Evolutionary conservation across 2,888 invertebrate genomes (phyloP).

Genomic region (Acanthococcus lagerstroemiae): DNA sequence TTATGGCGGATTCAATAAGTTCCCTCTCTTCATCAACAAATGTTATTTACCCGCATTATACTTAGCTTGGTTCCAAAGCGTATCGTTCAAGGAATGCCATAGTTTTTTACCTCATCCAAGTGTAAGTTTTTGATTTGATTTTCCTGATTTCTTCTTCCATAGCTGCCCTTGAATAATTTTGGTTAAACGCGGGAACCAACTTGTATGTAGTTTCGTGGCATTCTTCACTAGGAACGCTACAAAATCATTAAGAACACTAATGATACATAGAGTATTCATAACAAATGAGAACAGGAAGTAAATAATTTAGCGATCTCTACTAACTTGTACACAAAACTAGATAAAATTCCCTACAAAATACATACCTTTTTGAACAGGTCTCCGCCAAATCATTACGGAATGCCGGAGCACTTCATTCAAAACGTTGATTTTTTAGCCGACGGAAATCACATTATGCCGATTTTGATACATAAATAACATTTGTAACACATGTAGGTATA

Average conservation of each 20-base stretch:
- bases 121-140: neutral
- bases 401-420: neutral
- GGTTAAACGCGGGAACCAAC: neutral
- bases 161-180: neutral
- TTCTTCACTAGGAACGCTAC: neutral
- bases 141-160: neutral
- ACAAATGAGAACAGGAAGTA: too few relatives aligned
- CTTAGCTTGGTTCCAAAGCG: neutral
- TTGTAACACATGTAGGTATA: neutral
- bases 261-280: too few relatives aligned
- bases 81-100: neutral
- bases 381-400: neutral
- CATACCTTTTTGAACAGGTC: neutral
- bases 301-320: neutral
- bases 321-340: neutral
- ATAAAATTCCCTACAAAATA: neutral
- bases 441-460: neutral
- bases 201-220: neutral
- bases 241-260: too few relatives aligned
- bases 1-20: neutral
- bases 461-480: neutral
- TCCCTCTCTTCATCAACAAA: neutral
- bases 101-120: neutral
- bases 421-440: neutral
- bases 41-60: neutral